Evolutionary conservation across 2,888 invertebrate species (phyloP).

Genomic region (Eretmocerus hayati): DNA sequence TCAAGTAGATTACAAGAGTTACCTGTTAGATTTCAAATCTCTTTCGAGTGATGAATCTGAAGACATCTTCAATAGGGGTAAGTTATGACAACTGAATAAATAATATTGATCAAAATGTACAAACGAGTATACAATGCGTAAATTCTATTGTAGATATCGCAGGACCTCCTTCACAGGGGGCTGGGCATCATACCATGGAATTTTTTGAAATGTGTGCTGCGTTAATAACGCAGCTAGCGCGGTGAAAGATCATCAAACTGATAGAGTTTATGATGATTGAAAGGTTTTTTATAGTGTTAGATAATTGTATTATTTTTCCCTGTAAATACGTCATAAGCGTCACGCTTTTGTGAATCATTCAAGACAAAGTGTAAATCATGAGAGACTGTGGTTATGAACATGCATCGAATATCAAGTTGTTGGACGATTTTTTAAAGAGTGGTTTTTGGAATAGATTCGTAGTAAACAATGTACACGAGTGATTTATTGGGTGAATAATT

Average conservation of each 20-base stretch:
- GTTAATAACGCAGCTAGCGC: slow-evolving; percentile 93
- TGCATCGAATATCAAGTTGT: slow-evolving; percentile 9
- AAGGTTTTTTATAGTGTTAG: slow-evolving; percentile 3
- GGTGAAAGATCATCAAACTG: too few species aligned
- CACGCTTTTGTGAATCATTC: slow-evolving; percentile 17
- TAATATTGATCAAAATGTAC: background rate
- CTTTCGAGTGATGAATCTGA: slow-evolving; percentile 68
- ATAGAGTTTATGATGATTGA: too few species aligned
- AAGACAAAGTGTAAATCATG: slow-evolving; percentile 20
- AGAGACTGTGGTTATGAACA: slow-evolving; percentile 17
- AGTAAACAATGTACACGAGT: slow-evolving; percentile 16
- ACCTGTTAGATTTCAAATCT: slow-evolving; percentile 95
- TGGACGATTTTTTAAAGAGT: slow-evolving; percentile 14
- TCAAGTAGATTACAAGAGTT: slow-evolving; percentile 98
- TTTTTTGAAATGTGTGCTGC: slow-evolving; percentile 99
- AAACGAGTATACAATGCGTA: background rate
- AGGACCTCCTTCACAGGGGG: slow-evolving; percentile 36
- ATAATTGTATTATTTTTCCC: slow-evolving; percentile 12
- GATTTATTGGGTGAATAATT: slow-evolving; percentile 18
- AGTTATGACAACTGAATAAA: slow-evolving; percentile 19
- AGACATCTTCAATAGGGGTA: slow-evolving; percentile 43
- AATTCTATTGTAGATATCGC: slow-evolving; percentile 13
- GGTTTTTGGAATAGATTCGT: slow-evolving; percentile 8
- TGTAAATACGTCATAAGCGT: slow-evolving; percentile 22
- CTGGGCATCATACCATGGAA: slow-evolving; percentile 91